Percentiles rank a stretch among this genome's conserved stretches.
These are phyloP conservation scores for Sesia bembeciformis DNA, from an alignment of 2,888 invertebrate genomes.

Conservation along the genomic window DNA sequence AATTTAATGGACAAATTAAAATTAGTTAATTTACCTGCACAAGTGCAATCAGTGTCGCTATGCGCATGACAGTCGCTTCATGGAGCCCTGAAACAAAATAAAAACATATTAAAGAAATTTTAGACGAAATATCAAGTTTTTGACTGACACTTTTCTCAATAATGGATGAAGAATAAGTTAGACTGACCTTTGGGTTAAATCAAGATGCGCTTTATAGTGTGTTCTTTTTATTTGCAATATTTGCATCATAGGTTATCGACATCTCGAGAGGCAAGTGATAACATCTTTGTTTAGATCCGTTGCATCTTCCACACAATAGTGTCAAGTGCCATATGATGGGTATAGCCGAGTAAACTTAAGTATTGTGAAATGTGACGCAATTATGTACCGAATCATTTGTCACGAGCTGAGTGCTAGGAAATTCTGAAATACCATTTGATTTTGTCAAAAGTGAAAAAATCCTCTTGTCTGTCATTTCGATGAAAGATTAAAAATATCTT, in stretches of 20 bases:
- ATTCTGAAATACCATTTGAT: neutral
- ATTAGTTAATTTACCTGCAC: conserved; percentile 49
- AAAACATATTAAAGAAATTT: conserved; percentile 3
- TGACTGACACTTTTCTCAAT: no score
- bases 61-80: conserved; percentile 70
- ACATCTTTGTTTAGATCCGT: conserved; percentile 9
- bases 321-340: conserved; percentile 3
- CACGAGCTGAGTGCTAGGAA: neutral
- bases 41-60: conserved; percentile 70
- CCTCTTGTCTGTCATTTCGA: no score
- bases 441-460: neutral
- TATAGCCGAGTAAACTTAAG: neutral
- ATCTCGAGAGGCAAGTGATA: conserved; percentile 7
- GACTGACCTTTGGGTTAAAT: neutral
- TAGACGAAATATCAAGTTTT: neutral
- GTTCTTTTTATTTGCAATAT: conserved; percentile 1
- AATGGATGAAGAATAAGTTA: no score
- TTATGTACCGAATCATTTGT: neutral
- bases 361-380: neutral
- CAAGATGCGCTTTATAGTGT: neutral
- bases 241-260: conserved; percentile 7
- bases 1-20: neutral
- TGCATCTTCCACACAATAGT: conserved; percentile 9
- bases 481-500: no score
- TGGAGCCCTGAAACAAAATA: conserved; percentile 55